These are phyloP conservation scores for Plusia festucae DNA, from an alignment of 2,888 invertebrate species.

Conservation along the genomic window DNA sequence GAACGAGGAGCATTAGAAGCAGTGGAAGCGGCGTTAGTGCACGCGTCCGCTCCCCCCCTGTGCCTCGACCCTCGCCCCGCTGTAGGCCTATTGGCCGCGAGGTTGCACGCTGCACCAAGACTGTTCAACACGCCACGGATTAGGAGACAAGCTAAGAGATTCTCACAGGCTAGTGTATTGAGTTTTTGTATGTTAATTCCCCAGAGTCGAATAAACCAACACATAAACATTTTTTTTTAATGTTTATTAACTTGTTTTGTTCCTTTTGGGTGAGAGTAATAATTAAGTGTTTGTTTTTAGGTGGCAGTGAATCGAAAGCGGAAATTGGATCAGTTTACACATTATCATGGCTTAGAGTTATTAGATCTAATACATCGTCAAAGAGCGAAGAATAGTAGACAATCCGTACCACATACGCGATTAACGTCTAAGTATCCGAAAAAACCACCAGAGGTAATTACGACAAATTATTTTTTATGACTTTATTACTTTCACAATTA, in stretches of 20 bases:
- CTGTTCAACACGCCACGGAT: slow-evolving; percentile 93
- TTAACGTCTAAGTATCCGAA: slow-evolving; percentile 87
- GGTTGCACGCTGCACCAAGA: slow-evolving; percentile 92
- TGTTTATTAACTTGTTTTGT: too few species aligned
- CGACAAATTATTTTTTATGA: not conserved
- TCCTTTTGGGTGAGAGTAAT: not conserved
- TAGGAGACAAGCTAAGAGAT: slow-evolving; percentile 93
- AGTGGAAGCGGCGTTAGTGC: slow-evolving; percentile 95
- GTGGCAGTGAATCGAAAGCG: slow-evolving; percentile 95
- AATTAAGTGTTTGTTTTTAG: slow-evolving; percentile 71
- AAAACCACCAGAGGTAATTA: slow-evolving; percentile 87
- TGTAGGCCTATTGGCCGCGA: slow-evolving; percentile 93
- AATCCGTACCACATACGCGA: slow-evolving; percentile 81
- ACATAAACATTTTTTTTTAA: too few species aligned
- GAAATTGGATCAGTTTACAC: slow-evolving; percentile 95
- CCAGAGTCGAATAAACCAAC: too few species aligned
- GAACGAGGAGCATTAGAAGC: slow-evolving; percentile 91
- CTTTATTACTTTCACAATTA: not conserved
- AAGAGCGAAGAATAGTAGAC: slow-evolving; percentile 86
- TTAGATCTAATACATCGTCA: slow-evolving; percentile 91
- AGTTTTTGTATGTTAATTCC: too few species aligned
- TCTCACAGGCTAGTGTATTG: slow-evolving; percentile 90
- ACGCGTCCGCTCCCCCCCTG: slow-evolving; percentile 95
- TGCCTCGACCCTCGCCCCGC: slow-evolving; percentile 97
- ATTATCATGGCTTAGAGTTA: slow-evolving; percentile 94